A percentile compares a stretch with the other conserved stretches of the same genome.
Evolutionary conservation across 2,888 invertebrate species (phyloP).

Genomic region (Cantharis flavilabris): DNA sequence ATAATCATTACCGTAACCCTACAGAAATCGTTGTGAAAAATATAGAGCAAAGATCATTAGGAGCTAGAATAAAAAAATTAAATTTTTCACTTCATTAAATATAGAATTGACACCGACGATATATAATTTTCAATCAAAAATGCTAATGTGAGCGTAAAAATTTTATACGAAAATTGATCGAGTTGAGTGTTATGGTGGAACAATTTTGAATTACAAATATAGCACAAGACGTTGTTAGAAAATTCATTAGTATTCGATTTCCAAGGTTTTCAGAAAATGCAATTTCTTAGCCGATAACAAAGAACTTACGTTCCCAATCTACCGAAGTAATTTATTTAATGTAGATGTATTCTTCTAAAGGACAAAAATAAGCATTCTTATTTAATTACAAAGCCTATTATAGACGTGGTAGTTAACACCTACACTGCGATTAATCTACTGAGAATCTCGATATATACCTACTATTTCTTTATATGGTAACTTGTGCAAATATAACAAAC

Average conservation of each 20-base stretch:
- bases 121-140: neutral
- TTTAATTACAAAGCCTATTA: conserved; percentile 13
- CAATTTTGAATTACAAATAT: neutral
- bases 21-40: neutral
- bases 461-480: conserved; percentile 1
- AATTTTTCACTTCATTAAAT: neutral
- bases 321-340: neutral
- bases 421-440: conserved; percentile 4
- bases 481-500: neutral
- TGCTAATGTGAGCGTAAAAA: neutral
- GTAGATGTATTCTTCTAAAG: neutral
- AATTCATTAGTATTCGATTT: neutral
- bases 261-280: neutral
- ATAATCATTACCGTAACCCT: no score
- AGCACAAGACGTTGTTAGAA: neutral
- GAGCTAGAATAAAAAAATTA: neutral
- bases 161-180: neutral
- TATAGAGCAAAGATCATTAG: neutral
- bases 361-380: neutral
- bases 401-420: conserved; percentile 6
- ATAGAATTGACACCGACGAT: neutral
- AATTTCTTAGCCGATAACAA: neutral
- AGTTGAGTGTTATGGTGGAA: neutral
- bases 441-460: conserved; percentile 2
- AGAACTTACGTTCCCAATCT: neutral